These are phyloP conservation scores for Keiferia lycopersicella DNA, from an alignment of 2,888 invertebrate genomes.

Conservation along the genomic window DNA sequence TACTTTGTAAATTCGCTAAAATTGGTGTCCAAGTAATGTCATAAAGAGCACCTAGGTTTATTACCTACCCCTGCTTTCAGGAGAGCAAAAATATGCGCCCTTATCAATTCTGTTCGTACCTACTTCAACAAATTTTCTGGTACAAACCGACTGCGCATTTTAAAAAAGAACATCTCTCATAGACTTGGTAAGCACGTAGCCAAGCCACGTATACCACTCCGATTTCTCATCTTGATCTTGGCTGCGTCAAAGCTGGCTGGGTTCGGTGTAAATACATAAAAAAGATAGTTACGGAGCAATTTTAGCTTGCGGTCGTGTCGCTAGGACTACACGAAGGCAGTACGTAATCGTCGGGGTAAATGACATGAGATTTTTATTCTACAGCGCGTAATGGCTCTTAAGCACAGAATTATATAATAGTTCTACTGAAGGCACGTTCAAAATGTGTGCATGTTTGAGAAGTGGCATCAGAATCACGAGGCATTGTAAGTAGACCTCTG, in stretches of 20 bases:
- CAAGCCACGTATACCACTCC: neutral
- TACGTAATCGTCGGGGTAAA: conserved; percentile 18
- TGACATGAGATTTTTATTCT: conserved; percentile 17
- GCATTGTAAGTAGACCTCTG: too few relatives aligned
- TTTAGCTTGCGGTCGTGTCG: conserved; percentile 20
- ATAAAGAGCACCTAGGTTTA: too few relatives aligned
- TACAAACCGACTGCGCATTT: neutral
- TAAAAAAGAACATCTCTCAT: neutral
- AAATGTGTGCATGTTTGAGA: neutral
- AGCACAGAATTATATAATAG: too few relatives aligned
- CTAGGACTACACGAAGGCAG: neutral
- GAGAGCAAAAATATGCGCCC: too few relatives aligned
- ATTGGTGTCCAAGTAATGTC: too few relatives aligned
- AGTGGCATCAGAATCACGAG: neutral
- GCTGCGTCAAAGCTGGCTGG: conserved; percentile 15
- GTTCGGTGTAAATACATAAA: conserved; percentile 14
- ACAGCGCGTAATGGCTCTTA: conserved; percentile 9
- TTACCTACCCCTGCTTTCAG: too few relatives aligned
- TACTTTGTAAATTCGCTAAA: too few relatives aligned
- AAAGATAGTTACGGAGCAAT: conserved; percentile 21
- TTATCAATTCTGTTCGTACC: too few relatives aligned
- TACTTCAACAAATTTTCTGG: too few relatives aligned
- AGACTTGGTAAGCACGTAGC: neutral
- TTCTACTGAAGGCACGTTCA: neutral
- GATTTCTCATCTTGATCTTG: conserved; percentile 10